phyloP scores from a whole-genome alignment of 2,113 vertebrate species.

The Accipiter virgatus region DNA sequence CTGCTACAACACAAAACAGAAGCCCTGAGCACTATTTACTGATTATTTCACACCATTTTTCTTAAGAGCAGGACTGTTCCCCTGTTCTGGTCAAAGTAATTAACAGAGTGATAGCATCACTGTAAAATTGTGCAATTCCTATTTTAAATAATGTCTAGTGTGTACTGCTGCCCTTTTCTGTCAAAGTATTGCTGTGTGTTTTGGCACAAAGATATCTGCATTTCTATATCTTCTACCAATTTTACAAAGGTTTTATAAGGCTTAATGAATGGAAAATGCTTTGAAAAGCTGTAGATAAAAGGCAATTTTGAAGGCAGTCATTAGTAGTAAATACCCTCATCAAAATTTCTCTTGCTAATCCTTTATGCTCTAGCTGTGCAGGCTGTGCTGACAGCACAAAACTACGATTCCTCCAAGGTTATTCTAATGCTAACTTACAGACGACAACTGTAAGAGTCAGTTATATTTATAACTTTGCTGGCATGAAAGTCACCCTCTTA shows the following conservation, averaged over 20 bases:
- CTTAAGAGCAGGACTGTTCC: background rate
- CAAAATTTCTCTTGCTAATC: constrained; percentile 50
- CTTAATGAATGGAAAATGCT: constrained; percentile 33
- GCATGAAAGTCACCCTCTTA: background rate
- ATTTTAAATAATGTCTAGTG: background rate
- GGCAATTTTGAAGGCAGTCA: constrained; percentile 47
- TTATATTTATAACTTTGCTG: background rate
- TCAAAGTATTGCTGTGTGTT: background rate
- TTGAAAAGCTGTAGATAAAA: constrained; percentile 55
- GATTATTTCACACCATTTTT: background rate
- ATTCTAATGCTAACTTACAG: background rate
- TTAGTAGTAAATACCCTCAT: constrained; percentile 58
- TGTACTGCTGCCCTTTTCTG: constrained; percentile 14
- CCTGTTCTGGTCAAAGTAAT: constrained; percentile 13
- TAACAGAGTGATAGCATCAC: background rate
- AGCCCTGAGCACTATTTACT: background rate
- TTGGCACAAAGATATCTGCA: constrained; percentile 28
- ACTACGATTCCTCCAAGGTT: constrained; percentile 31
- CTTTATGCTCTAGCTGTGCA: constrained; percentile 9
- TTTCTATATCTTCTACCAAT: constrained; percentile 21
- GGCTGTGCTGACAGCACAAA: constrained; percentile 36
- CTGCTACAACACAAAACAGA: background rate
- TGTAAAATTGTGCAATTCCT: background rate
- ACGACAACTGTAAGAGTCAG: background rate
- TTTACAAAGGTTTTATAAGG: constrained; percentile 29